Percentiles rank a stretch among this genome's conserved stretches.
phyloP scores from a whole-genome alignment of 2,888 invertebrate species.

The Cistogaster globosa region DNA sequence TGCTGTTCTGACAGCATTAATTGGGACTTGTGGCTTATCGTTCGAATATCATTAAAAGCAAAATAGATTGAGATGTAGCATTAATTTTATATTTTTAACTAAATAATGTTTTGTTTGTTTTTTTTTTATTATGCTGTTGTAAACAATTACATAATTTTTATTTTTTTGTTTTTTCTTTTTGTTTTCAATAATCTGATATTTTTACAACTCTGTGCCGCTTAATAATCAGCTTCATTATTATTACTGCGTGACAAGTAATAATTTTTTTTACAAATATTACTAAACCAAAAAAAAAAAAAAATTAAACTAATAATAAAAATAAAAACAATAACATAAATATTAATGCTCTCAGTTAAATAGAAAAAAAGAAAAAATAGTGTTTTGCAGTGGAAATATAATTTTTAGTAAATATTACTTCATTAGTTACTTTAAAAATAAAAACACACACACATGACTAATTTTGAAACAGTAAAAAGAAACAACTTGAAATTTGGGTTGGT shows the following conservation, averaged over 20 bases:
- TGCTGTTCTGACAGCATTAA: too few species aligned
- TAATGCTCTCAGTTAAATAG: not conserved
- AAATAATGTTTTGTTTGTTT: too few species aligned
- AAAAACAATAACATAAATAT: not conserved
- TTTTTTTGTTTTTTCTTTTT: not conserved
- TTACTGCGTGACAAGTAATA: conserved; percentile 39
- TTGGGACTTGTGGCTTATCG: too few species aligned
- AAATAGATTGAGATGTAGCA: too few species aligned
- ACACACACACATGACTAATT: conserved; percentile 9
- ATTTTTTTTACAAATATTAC: conserved; percentile 7
- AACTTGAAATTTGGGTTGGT: conserved; percentile 24
- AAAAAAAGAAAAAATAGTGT: not conserved
- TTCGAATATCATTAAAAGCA: too few species aligned
- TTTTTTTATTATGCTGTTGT: too few species aligned
- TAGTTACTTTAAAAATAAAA: conserved; percentile 58
- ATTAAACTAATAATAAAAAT: conserved; percentile 1
- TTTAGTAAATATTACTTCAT: conserved; percentile 65
- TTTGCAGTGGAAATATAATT: conserved; percentile 29
- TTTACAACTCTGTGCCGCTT: not conserved
- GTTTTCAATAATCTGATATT: not conserved
- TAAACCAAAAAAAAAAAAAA: not conserved
- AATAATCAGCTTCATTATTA: conserved; percentile 35
- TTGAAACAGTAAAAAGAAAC: not conserved
- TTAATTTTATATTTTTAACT: too few species aligned
- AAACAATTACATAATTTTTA: too few species aligned